Evolutionary conservation across 2,888 invertebrate genomes (phyloP).

Genomic region (Rhagophthalmus giganteus): DNA sequence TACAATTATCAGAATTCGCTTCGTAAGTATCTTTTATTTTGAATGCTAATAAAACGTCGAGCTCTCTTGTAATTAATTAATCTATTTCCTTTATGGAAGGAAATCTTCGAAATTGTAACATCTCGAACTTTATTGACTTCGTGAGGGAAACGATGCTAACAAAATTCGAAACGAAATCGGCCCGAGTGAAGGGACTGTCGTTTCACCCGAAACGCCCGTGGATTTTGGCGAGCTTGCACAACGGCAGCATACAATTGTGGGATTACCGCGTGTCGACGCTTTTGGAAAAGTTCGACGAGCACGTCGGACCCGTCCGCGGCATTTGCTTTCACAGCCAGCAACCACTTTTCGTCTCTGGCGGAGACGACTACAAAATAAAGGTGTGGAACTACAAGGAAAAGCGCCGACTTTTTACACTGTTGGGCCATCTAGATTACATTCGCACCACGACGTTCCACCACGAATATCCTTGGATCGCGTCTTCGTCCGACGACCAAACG

Average conservation of each 20-base stretch:
- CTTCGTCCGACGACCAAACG: conserved; percentile 96
- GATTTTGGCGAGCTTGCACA: conserved; percentile 95
- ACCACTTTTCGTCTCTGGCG: conserved; percentile 98
- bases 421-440: conserved; percentile 98
- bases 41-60: too few species aligned
- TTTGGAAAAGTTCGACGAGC: conserved; percentile 98
- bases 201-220: conserved; percentile 99
- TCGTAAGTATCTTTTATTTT: too few species aligned
- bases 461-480: conserved; percentile 99
- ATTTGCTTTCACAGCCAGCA: conserved; percentile 98
- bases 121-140: too few species aligned
- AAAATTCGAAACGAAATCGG: conserved; percentile 98
- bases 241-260: conserved; percentile 98
- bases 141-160: conserved; percentile 89
- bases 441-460: conserved; percentile 98
- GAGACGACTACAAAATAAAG: conserved; percentile 99
- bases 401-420: conserved; percentile 91
- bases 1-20: too few species aligned
- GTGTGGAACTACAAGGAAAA: conserved; percentile 99
- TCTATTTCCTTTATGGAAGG: too few species aligned
- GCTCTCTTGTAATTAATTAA: too few species aligned
- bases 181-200: conserved; percentile 95
- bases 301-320: conserved; percentile 98
- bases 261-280: conserved; percentile 99
- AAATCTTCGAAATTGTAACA: too few species aligned